Base-by-base conservation (phyloP, 2,797 vertebrate genomes). In the Premnoplex brunnescens region DNA sequence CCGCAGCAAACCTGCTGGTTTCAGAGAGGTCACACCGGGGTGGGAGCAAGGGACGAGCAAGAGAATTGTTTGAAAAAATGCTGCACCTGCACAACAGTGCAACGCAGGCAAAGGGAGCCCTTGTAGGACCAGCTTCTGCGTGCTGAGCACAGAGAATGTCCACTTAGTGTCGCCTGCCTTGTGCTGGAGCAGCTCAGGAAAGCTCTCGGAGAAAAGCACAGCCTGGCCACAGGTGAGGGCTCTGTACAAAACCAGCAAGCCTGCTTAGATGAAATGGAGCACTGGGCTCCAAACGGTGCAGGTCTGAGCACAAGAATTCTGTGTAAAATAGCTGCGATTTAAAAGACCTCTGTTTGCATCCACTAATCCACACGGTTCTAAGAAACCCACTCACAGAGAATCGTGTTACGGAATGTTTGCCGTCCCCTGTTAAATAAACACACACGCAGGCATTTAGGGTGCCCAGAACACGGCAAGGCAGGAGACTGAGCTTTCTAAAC, bases 381-480 rank as follows among this genome's bases (percentile, higher is more conserved):
- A 91, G 51, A 67, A 88, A 27, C 3, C 7, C 14, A 10, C 13
- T 32, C 22, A 52, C 12, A 46, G 22, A 18, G 34, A 55, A 10
- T 1, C 2, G 3, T 60, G 14, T 41, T 28, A 41, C 5, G 66
- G 22, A 32, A 12, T 34, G 5, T 68, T 72, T 58, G 43, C 56
- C 51, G 19, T 62, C 34, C 48, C 20, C 41, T 63, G 24, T 34
- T 27, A 17, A 51, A 51, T 16, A 51, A 46, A 51, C 9, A 51
- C 9, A 13, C 16, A 20, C 2, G 1, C 0, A 17, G 12, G 11
- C 20, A 51, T 12, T 14, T n/a, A n/a, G n/a, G 0, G 22, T 6
- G 3, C 12, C 28, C 52, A 60, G 26, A 27, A 36, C 48, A 52
- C 18, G 41, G 32, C 19, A 51, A 24, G 24, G 46, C 2, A 1